phyloP scores from a whole-genome alignment of 2,113 vertebrate species.

The Gallinago undulata region DNA sequence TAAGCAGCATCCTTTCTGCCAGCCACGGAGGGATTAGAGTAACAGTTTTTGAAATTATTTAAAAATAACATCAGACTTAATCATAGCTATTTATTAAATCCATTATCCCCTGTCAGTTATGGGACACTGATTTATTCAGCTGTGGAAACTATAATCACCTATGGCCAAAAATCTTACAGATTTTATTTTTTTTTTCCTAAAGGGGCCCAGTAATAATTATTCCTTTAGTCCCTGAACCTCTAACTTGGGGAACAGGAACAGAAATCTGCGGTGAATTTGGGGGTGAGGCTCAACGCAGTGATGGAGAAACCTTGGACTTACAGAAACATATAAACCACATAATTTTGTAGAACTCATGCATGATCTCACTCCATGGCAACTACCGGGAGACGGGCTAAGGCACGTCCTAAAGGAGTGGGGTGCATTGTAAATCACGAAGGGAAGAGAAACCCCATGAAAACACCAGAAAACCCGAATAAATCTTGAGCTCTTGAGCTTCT shows the following conservation, averaged over 20 bases:
- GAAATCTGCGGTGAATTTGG: neutral
- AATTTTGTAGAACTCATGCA: neutral
- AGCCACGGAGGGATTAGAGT: conserved; percentile 20
- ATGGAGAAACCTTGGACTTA: neutral
- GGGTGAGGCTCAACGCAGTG: neutral
- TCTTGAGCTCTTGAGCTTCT: neutral
- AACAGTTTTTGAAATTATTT: conserved; percentile 42
- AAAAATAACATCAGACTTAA: conserved; percentile 60
- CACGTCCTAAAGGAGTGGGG: neutral
- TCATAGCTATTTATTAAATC: conserved; percentile 55
- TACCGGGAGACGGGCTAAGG: neutral
- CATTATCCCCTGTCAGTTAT: conserved; percentile 40
- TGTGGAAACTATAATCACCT: neutral
- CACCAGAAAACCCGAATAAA: neutral
- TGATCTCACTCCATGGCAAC: neutral
- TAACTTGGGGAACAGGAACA: neutral
- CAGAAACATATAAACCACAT: neutral
- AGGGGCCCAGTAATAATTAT: neutral
- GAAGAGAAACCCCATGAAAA: neutral
- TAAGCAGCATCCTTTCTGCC: conserved; percentile 26
- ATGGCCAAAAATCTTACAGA: neutral
- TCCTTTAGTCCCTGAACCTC: neutral
- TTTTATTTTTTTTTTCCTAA: neutral
- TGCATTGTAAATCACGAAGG: neutral
- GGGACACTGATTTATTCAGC: conserved; percentile 14